Evolutionary conservation across 2,797 vertebrate genomes (phyloP).

Genomic region (Anabas testudineus): DNA sequence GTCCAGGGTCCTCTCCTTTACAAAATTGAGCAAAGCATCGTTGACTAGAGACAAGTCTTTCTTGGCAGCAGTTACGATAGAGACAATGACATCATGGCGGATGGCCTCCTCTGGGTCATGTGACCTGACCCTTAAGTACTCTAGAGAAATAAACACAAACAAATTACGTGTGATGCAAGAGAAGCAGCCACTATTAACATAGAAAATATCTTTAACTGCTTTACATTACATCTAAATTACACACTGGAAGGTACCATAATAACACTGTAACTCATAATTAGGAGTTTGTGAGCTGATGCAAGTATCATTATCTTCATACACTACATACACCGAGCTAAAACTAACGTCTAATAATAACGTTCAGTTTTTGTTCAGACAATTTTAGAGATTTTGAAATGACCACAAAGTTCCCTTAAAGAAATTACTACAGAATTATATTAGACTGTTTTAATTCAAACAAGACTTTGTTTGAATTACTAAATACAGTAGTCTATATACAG

Average conservation of each 20-base stretch:
- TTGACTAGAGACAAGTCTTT: constrained; percentile 97
- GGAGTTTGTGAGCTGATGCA: background rate
- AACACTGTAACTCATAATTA: background rate
- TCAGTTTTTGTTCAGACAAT: too few species aligned
- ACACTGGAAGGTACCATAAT: background rate
- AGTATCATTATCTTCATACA: background rate
- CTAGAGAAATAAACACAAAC: constrained; percentile 74
- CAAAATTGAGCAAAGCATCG: constrained; percentile 95
- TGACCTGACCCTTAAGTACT: constrained; percentile 95
- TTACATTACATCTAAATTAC: background rate
- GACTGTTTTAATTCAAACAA: too few species aligned
- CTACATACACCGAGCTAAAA: too few species aligned
- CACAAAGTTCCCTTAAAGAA: too few species aligned
- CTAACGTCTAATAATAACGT: too few species aligned
- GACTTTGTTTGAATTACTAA: too few species aligned
- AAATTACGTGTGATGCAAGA: constrained; percentile 14
- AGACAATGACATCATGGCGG: constrained; percentile 97
- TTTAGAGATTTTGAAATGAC: too few species aligned
- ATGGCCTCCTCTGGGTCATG: constrained; percentile 99
- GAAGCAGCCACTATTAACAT: background rate
- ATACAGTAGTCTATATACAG: too few species aligned
- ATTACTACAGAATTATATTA: too few species aligned
- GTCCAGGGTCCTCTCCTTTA: constrained; percentile 96
- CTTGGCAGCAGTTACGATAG: constrained; percentile 98
- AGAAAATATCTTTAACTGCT: background rate